Conservation (phyloP, 2,797 vertebrate genomes). For the Atherinosoma microstoma region DNA sequence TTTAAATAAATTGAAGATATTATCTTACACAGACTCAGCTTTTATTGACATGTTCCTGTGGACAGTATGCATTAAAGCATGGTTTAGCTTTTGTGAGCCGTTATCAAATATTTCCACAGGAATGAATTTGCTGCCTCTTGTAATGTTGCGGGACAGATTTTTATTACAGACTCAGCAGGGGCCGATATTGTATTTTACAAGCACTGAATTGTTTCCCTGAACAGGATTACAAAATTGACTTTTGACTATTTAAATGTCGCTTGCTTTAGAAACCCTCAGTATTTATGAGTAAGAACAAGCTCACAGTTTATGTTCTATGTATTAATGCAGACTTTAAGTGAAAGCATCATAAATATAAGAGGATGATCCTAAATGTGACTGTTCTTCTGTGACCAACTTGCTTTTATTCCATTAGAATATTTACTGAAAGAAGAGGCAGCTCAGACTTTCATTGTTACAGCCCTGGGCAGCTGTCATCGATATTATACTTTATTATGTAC, state of each 20-base stretch:
- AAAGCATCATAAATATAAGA: not conserved
- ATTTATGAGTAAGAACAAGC: too few species aligned
- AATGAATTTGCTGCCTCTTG: not conserved
- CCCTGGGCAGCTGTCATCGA: too few species aligned
- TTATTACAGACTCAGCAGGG: conserved; percentile 8
- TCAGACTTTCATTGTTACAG: too few species aligned
- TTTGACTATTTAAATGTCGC: not conserved
- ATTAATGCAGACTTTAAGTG: not conserved
- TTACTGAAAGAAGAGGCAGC: not conserved
- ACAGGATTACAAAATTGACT: not conserved
- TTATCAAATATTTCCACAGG: not conserved
- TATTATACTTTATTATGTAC: too few species aligned
- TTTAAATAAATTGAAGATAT: not conserved
- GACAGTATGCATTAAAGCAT: not conserved
- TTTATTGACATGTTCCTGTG: not conserved
- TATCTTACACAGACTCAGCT: not conserved
- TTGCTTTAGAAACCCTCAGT: not conserved
- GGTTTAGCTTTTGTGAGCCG: not conserved
- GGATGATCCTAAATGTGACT: not conserved
- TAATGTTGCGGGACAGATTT: not conserved
- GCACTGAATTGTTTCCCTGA: not conserved
- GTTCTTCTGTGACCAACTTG: not conserved
- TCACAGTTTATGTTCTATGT: not conserved
- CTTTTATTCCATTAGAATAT: not conserved
- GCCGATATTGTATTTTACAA: not conserved